Evolutionary conservation across 2,797 vertebrate species (phyloP).

Genomic region (Phataginus tetradactyla): DNA sequence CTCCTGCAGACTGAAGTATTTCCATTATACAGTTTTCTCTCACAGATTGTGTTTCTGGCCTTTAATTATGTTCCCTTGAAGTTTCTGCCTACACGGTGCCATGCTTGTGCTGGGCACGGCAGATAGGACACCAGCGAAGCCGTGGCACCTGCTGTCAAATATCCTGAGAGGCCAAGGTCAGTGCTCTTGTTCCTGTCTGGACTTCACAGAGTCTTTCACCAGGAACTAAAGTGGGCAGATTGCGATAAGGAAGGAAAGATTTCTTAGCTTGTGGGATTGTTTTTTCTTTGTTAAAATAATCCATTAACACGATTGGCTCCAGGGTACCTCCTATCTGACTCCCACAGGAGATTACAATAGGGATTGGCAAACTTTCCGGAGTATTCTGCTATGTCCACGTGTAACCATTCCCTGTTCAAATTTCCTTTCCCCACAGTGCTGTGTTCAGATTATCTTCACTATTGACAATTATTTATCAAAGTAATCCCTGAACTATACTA

Average conservation of each 20-base stretch:
- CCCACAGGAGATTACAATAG: conserved; percentile 17
- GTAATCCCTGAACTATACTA: background rate
- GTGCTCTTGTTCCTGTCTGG: background rate
- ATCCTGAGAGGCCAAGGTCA: background rate
- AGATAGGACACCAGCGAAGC: background rate
- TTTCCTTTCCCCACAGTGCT: background rate
- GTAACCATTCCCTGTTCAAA: background rate
- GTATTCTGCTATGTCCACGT: background rate
- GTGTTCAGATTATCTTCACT: background rate
- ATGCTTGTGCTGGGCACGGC: background rate
- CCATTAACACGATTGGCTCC: conserved; percentile 10
- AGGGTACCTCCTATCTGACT: background rate
- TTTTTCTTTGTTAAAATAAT: background rate
- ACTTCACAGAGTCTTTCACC: background rate
- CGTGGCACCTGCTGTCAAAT: background rate
- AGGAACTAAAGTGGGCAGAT: conserved; percentile 35
- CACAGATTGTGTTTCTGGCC: background rate
- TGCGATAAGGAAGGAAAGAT: conserved; percentile 40
- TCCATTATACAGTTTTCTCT: background rate
- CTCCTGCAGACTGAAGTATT: background rate
- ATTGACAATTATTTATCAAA: background rate
- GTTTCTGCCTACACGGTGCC: background rate
- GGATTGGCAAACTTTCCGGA: background rate
- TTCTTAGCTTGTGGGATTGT: conserved; percentile 14
- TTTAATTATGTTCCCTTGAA: background rate